Conservation (phyloP, 1,140 invertebrate genomes). For the Armadillidium nasatum region DNA sequence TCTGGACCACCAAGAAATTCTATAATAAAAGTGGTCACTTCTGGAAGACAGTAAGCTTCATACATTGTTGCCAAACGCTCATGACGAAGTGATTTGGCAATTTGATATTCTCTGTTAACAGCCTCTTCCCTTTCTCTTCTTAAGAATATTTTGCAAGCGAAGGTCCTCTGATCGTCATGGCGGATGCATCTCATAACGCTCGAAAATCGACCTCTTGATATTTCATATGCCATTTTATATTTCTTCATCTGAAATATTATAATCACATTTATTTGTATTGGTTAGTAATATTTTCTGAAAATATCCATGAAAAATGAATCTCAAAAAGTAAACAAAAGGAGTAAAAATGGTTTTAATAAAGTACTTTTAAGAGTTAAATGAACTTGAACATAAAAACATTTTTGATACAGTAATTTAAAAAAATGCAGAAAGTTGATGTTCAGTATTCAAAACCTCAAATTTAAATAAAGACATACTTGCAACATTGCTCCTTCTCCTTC, state of each 20-base stretch:
- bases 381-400: too few relatives aligned
- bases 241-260: constrained; percentile 30
- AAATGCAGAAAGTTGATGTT: too few relatives aligned
- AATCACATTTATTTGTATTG: too few relatives aligned
- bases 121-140: constrained; percentile 52
- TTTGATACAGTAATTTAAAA: too few relatives aligned
- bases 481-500: neutral
- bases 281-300: too few relatives aligned
- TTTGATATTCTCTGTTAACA: constrained; percentile 70
- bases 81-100: constrained; percentile 71
- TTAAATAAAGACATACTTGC: neutral
- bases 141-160: constrained; percentile 71
- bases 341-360: too few relatives aligned
- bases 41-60: constrained; percentile 57
- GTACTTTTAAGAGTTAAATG: too few relatives aligned
- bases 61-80: constrained; percentile 73
- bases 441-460: too few relatives aligned
- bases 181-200: constrained; percentile 77
- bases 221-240: constrained; percentile 36
- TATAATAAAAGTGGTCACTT: constrained; percentile 12
- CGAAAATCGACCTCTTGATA: constrained; percentile 71
- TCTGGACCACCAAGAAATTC: constrained; percentile 74
- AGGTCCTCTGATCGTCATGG: constrained; percentile 62
- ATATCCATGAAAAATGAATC: too few relatives aligned
- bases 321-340: too few relatives aligned